Evolutionary conservation across 2,797 vertebrate genomes (phyloP), one percentile per base, ranked within the genome.

Genomic region (Darevskia mixta): DNA sequence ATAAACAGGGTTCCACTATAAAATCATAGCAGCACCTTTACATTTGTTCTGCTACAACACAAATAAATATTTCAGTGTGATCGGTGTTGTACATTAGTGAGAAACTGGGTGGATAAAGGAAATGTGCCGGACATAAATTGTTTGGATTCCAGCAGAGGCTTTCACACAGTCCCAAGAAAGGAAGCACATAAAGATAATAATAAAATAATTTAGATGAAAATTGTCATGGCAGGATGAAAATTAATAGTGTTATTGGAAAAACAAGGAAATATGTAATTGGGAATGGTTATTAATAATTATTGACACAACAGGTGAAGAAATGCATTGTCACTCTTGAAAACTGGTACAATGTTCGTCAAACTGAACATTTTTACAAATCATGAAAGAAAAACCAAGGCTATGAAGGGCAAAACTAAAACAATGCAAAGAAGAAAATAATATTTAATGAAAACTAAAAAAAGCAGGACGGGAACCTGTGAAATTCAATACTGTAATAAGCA

Each of bases 61-160:
- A 38, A 87, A 92, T 94, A 93, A 95, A 90, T 90, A 85, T 89
- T 95, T 94, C 93, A 94, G 83, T 93, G 92, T 86, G 91, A 92
- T 87, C 84, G 72, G 91, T 94, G 91, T 95, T 96, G 94, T 77
- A 55, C 87, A 64, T 91, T 5, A 67, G 86, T 93, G 93, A 93
- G 92, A 96, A 95, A 94, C 90, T 91, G 89, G 90, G 84, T 3
- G 79, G 93, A 95, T 86, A 95, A 89, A 96, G 95, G 92, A 96
- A 96, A 92, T 86, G 83, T 89, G 90, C 82, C 38, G 45, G 86
- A 89, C 87, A 78, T 94, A 95, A 96, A 95, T 95, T 95, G 95
- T 96, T 96, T 96, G 94, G 93, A 95, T 96, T 94, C 95, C 90
- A 96, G 92, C 90, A 95, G 93, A 91, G 91, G 93, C 89, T 95